Evolutionary conservation across 2,113 vertebrate species (phyloP), one percentile per base, ranked within the genome.

Genomic region (Columba livia): DNA sequence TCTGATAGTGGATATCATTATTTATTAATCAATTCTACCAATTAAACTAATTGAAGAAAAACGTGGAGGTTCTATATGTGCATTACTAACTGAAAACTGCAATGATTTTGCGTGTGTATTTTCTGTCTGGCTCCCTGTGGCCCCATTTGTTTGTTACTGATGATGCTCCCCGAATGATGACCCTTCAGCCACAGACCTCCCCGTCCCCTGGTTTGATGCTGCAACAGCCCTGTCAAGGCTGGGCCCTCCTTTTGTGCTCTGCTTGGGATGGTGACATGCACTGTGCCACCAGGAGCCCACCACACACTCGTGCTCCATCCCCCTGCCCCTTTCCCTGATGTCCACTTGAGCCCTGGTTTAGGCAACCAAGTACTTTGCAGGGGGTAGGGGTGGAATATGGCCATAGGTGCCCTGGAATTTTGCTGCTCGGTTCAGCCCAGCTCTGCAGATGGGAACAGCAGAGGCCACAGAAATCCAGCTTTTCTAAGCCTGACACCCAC

Each of bases 61-160:
- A 40, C 1, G 0, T 13, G 0, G 12, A 15, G 7, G 3, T 48
- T 48, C 25, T 51, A 36, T 50, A 1, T 40, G 36, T 15, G 15
- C 13, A 18, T 66, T 36, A 42, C n/a, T 36, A 74, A 74, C 19
- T 54, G 64, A 50, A 78, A 65, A 38, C 12, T 10, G 69, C 42
- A 42, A 6, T 32, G 31, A 31, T 36, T 31, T 15, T 0, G 0
- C 7, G 15, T 8, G 11, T 15, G 3, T 56, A 12, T 40, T 34
- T 61, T 17, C 21, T 42, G 0, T 19, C 28, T 25, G 28, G 5
- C 20, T 47, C 57, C 42, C 42, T 9, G 14, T 4, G 23, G 56
- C 32, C 14, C 47, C 40, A 1, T 6, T 15, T 29, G 17, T 24
- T 9, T 9, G 47, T 21, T 73, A 40, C 3, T 10, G 56, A 23